A percentile compares a stretch with the other conserved stretches of the same genome.
phyloP scores from a whole-genome alignment of 2,888 invertebrate species.

The Thumatha senex region DNA sequence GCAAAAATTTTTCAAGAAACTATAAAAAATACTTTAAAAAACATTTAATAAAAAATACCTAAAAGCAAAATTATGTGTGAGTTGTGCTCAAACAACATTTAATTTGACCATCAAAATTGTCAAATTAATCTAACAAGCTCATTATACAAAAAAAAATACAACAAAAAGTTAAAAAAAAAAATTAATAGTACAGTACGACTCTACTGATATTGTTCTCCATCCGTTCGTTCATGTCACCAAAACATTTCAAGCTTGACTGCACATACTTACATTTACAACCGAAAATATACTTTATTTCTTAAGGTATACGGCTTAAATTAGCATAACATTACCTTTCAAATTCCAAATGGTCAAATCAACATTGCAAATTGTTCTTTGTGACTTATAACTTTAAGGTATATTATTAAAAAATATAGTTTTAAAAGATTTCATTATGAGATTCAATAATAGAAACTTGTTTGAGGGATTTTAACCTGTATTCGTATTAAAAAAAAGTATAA shows the following conservation, averaged over 20 bases:
- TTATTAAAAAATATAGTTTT: constrained; percentile 25
- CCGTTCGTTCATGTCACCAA: constrained; percentile 79
- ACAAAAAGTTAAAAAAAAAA: constrained; percentile 4
- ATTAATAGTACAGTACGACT: constrained; percentile 32
- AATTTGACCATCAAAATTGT: too few species aligned
- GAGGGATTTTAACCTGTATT: constrained; percentile 34
- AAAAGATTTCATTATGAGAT: constrained; percentile 51
- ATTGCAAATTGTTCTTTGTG: constrained; percentile 22
- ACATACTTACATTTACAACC: constrained; percentile 42
- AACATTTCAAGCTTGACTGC: constrained; percentile 76
- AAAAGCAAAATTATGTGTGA: too few species aligned
- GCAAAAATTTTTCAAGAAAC: too few species aligned
- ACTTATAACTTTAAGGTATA: constrained; percentile 22
- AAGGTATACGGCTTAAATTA: constrained; percentile 44
- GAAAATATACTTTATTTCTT: constrained; percentile 17
- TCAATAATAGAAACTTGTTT: constrained; percentile 24
- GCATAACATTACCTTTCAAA: constrained; percentile 37
- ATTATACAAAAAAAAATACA: background rate
- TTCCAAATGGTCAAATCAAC: constrained; percentile 15
- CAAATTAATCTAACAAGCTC: too few species aligned
- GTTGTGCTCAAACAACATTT: too few species aligned
- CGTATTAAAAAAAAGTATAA: constrained; percentile 8
- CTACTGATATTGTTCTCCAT: constrained; percentile 45
- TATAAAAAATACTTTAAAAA: too few species aligned
- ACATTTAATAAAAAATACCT: too few species aligned